Base-by-base conservation (phyloP, 2,113 vertebrate species). In the Lanius ludovicianus region DNA sequence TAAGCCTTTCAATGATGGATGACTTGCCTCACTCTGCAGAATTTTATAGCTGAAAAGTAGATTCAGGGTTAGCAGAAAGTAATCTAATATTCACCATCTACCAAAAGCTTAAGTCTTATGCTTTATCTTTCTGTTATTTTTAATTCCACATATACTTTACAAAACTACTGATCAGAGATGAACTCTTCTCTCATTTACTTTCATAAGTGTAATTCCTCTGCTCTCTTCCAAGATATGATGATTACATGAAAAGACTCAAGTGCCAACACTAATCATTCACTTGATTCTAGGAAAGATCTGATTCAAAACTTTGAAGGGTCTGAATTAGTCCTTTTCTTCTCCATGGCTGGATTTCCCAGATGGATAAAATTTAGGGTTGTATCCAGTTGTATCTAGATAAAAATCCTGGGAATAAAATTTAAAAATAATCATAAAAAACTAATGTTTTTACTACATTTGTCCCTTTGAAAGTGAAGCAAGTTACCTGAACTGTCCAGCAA, bases 1-100 rank as follows among this genome's bases (percentile, higher is more conserved):
- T 92, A 79, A 96, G 71, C 67, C 84, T 88, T 96, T 94, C 93
- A 67, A 0, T 94, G 87, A 96, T 86, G 82, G 85, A 96, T 95
- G 93, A 95, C 75, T 87, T 95, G 85, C 10, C 39, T 91, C 35
- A n/a, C 42, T 90, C 63, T 31, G 39, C 46, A 83, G 82, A 91
- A 63, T 83, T 90, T 85, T 86, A 46, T 56, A 67, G 63, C 63
- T 94, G 70, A 89, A 93, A 91, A 89, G 91, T 13, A 93, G 37
- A 83, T 74, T 73, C 3, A 13, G 13, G 12, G n/a, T 77, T 59
- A 70, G 37, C 21, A 85, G 49, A 52, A 82, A 55, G 13, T 33
- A 75, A 53, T 57, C 41, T 74, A 65, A 80, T 57, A 76, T 19
- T 35, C 23, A 47, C 18, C 15, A 55, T 42, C 23, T 68, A 84